Conservation (phyloP, 2,113 vertebrate species). For the Spea multiplicata region DNA sequence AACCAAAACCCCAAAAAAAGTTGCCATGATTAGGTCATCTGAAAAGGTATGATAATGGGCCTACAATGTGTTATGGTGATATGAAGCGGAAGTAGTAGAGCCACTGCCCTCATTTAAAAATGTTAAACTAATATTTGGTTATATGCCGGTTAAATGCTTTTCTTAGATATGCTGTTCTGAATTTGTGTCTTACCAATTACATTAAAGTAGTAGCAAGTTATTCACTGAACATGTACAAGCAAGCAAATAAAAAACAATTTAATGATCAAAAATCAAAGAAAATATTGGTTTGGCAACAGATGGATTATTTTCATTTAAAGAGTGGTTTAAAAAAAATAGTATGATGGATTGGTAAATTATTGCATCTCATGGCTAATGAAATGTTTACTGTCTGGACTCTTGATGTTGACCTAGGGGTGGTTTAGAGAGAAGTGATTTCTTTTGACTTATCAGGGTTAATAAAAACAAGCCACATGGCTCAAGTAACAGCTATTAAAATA, state of each 20-base stretch:
- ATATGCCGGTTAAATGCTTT: not conserved
- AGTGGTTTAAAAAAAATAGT: slow-evolving; percentile 46
- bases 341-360: slow-evolving; percentile 58
- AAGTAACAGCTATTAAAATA: slow-evolving; percentile 74
- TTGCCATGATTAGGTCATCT: no score
- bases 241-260: slow-evolving; percentile 65
- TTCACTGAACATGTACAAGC: slow-evolving; percentile 55
- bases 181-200: not conserved
- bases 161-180: not conserved
- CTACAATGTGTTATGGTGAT: no score
- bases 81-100: no score
- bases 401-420: slow-evolving; percentile 63
- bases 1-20: no score
- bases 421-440: slow-evolving; percentile 64
- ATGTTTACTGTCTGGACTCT: slow-evolving; percentile 61
- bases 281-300: slow-evolving; percentile 55
- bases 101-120: no score
- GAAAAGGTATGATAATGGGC: no score
- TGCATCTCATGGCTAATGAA: slow-evolving; percentile 59
- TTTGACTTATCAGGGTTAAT: slow-evolving; percentile 67
- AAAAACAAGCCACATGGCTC: slow-evolving; percentile 68
- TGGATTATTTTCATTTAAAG: slow-evolving; percentile 54
- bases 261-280: slow-evolving; percentile 56
- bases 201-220: no score
- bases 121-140: no score